Conservation (phyloP, 2,888 invertebrate species). For the Tiliacea aurago region DNA sequence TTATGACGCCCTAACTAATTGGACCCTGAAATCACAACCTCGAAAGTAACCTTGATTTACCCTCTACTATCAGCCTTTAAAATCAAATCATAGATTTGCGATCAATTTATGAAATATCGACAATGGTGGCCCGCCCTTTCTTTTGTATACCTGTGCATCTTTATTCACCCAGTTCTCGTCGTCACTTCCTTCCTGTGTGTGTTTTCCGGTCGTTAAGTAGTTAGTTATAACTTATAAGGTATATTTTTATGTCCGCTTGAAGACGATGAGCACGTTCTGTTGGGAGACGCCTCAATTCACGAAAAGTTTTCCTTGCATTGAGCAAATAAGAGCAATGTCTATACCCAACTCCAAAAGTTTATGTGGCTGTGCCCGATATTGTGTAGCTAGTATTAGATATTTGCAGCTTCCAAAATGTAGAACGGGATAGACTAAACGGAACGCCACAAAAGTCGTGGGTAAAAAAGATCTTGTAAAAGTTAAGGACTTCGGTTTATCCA, state of each 20-base stretch:
- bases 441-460: constrained; percentile 38
- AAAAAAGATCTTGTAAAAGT: constrained; percentile 45
- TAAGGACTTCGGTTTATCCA: constrained; percentile 19
- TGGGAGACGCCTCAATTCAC: background rate
- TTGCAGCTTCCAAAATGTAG: constrained; percentile 23
- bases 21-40: constrained; percentile 19
- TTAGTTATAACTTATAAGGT: too few species aligned
- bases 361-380: background rate
- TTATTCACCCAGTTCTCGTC: constrained; percentile 26
- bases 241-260: background rate
- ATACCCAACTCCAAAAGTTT: background rate
- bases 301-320: background rate
- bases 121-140: background rate
- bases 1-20: background rate
- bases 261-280: background rate
- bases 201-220: constrained; percentile 40
- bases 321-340: background rate
- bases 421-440: constrained; percentile 31
- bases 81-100: constrained; percentile 1
- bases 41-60: constrained; percentile 6
- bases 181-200: constrained; percentile 37
- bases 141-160: constrained; percentile 18
- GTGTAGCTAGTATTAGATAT: constrained; percentile 13
- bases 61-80: background rate
- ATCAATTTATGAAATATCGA: constrained; percentile 27